Evolutionary conservation across 2,888 invertebrate species (phyloP).

Genomic region (Nysson spinosus): DNA sequence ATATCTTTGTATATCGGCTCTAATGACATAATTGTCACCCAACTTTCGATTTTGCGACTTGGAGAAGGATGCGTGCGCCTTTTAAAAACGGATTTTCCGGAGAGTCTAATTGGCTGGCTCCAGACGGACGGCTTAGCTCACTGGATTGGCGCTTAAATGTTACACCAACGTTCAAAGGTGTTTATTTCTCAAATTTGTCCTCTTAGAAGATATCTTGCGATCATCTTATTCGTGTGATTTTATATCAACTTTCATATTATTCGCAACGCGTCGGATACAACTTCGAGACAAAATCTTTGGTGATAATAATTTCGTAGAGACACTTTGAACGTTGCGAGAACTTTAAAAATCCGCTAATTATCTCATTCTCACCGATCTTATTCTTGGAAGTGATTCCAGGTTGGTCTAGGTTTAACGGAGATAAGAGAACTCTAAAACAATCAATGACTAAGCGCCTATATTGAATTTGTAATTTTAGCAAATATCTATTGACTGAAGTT

Average conservation of each 20-base stretch:
- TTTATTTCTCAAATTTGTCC: not conserved
- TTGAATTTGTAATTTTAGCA: constrained; percentile 6
- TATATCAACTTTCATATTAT: no score
- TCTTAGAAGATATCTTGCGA: constrained; percentile 2
- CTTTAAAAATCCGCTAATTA: constrained; percentile 9
- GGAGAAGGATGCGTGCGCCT: constrained; percentile 4
- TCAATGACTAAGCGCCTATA: constrained; percentile 1
- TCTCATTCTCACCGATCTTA: constrained; percentile 25
- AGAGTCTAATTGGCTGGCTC: constrained; percentile 2
- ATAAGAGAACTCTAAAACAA: not conserved
- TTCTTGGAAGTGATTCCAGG: constrained; percentile 17
- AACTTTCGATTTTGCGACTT: constrained; percentile 25
- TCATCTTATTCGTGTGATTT: no score
- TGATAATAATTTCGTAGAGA: no score
- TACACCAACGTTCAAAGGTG: constrained; percentile 2
- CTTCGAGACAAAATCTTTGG: no score
- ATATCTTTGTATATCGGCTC: constrained; percentile 3
- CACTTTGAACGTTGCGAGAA: constrained; percentile 4
- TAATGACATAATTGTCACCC: not conserved
- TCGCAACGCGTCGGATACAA: no score
- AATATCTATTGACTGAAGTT: not conserved
- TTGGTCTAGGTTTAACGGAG: constrained; percentile 21
- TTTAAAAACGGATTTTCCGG: constrained; percentile 6
- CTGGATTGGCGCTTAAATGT: constrained; percentile 24
- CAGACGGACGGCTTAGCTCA: constrained; percentile 29